Evolutionary conservation across 53 echinoderm and acorn worm species (phyloP).

Genomic region (Hippasteria phrygiana): DNA sequence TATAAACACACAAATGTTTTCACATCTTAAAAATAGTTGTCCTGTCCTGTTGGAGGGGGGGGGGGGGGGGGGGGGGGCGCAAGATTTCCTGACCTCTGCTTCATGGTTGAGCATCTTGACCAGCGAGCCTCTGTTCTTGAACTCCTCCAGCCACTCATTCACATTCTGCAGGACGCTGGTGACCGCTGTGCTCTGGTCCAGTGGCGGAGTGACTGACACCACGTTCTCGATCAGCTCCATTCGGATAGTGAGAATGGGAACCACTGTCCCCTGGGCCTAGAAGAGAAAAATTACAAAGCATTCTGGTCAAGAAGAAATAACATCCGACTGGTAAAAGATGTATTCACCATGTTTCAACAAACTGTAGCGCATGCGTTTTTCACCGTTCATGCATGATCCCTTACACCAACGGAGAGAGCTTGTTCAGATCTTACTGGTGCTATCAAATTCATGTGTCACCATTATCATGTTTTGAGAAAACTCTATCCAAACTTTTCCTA

Average conservation of each 20-base stretch:
- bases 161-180: constrained; percentile 95
- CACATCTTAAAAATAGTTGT: too few relatives aligned
- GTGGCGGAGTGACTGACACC: constrained; percentile 92
- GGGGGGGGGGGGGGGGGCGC: neutral
- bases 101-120: constrained; percentile 94
- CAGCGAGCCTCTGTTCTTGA: constrained; percentile 81
- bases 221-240: constrained; percentile 95
- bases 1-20: too few relatives aligned
- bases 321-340: neutral
- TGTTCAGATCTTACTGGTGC: too few relatives aligned
- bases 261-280: constrained; percentile 71
- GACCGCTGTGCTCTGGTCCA: constrained; percentile 95
- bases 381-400: too few relatives aligned
- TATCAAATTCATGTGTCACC: too few relatives aligned
- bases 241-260: constrained; percentile 90
- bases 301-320: neutral
- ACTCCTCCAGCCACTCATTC: constrained; percentile 81
- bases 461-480: too few relatives aligned
- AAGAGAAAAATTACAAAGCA: neutral
- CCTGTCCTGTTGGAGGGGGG: too few relatives aligned
- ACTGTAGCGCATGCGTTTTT: too few relatives aligned
- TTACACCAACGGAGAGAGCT: too few relatives aligned
- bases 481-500: too few relatives aligned
- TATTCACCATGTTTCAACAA: too few relatives aligned
- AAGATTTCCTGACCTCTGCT: constrained; percentile 70